Conservation (phyloP, 2,797 vertebrate genomes). For the Protonibea diacanthus region DNA sequence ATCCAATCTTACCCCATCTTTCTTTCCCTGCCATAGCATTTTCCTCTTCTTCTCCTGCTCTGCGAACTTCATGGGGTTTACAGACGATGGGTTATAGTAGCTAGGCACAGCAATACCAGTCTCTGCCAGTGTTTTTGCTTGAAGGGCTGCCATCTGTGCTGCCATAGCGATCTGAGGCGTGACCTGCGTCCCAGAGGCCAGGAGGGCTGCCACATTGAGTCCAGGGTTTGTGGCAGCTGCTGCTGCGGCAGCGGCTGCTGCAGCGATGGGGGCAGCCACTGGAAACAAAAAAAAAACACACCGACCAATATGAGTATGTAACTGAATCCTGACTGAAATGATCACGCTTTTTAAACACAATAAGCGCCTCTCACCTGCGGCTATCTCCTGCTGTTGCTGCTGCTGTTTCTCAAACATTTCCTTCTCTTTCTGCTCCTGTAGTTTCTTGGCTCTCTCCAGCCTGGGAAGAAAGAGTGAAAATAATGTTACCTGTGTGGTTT, state of each 20-base stretch:
- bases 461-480: conserved; percentile 73
- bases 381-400: conserved; percentile 91
- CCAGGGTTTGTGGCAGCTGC: conserved; percentile 86
- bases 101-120: conserved; percentile 99
- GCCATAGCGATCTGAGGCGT: conserved; percentile 99
- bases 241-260: conserved; percentile 81
- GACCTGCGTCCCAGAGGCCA: conserved; percentile 97
- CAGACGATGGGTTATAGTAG: conserved; percentile 98
- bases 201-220: conserved; percentile 95
- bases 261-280: conserved; percentile 80
- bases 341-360: background rate
- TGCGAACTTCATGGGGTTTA: conserved; percentile 98
- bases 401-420: conserved; percentile 97
- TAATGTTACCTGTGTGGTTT: background rate
- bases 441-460: conserved; percentile 97
- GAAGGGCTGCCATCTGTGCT: conserved; percentile 98
- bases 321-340: background rate
- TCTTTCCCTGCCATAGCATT: conserved; percentile 98
- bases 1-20: conserved; percentile 90
- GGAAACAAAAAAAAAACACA: conserved; percentile 32
- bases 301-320: background rate
- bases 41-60: conserved; percentile 99
- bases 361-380: conserved; percentile 84
- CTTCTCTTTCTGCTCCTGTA: conserved; percentile 98
- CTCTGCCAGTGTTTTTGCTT: conserved; percentile 97